Percentiles rank a stretch among this genome's conserved stretches.
Conservation (phyloP, 2,888 invertebrate species). For the Epistrophella euchroma region DNA sequence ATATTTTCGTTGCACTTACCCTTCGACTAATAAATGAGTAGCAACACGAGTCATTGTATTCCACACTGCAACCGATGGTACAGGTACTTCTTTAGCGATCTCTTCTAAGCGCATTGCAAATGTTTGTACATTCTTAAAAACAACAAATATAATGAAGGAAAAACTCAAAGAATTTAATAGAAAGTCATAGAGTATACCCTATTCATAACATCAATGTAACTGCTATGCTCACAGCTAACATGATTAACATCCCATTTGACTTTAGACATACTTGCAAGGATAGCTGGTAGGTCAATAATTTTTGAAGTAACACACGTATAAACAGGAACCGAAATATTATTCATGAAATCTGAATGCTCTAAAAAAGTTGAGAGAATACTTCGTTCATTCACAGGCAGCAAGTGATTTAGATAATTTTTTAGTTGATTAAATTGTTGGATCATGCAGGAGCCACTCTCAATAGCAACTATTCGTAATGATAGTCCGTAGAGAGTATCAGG, state of each 20-base stretch:
- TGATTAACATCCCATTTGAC: slow-evolving; percentile 98
- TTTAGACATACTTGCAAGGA: slow-evolving; percentile 93
- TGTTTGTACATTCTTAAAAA: slow-evolving; percentile 85
- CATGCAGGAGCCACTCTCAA: slow-evolving; percentile 96
- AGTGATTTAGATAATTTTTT: slow-evolving; percentile 92
- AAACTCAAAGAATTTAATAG: background rate
- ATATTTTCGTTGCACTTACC: slow-evolving; percentile 83
- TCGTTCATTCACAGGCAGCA: slow-evolving; percentile 89
- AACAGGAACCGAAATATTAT: slow-evolving; percentile 92
- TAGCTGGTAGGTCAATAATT: slow-evolving; percentile 90
- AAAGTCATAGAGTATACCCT: slow-evolving; percentile 83
- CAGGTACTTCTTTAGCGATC: slow-evolving; percentile 88
- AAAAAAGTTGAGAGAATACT: slow-evolving; percentile 89
- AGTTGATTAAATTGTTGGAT: slow-evolving; percentile 94
- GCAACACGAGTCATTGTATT: slow-evolving; percentile 93
- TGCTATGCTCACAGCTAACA: slow-evolving; percentile 96
- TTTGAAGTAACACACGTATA: slow-evolving; percentile 94
- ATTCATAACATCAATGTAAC: slow-evolving; percentile 92
- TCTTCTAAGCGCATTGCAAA: slow-evolving; percentile 92
- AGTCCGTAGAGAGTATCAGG: slow-evolving; percentile 92
- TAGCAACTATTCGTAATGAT: slow-evolving; percentile 93
- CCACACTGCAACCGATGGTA: slow-evolving; percentile 92
- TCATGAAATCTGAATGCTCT: slow-evolving; percentile 80
- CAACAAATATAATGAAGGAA: background rate
- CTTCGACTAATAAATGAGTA: slow-evolving; percentile 95